These are phyloP conservation scores for Centropristis striata DNA, from an alignment of 2,113 vertebrate species.

Conservation along the genomic window DNA sequence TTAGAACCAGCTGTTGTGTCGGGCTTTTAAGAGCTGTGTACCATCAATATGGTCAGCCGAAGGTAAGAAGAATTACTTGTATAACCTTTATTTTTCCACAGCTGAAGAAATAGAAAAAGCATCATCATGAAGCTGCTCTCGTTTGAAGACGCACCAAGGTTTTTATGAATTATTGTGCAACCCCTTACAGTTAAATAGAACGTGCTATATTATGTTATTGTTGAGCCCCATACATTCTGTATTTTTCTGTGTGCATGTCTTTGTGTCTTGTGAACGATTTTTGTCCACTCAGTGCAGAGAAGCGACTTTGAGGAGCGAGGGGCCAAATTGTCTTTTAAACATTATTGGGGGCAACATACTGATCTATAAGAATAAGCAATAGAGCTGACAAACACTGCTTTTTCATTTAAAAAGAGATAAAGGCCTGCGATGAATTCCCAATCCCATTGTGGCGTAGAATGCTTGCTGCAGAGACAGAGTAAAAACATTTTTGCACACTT, in stretches of 20 bases:
- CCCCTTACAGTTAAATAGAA: background rate
- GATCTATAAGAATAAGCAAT: constrained; percentile 16
- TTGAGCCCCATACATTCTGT: background rate
- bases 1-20: background rate
- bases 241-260: background rate
- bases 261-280: background rate
- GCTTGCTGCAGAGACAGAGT: constrained; percentile 6
- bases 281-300: background rate
- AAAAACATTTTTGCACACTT: constrained; percentile 33
- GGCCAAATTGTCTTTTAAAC: constrained; percentile 15
- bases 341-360: background rate
- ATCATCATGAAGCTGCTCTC: background rate
- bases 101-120: background rate
- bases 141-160: background rate
- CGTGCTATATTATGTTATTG: too few species aligned
- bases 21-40: constrained; percentile 4
- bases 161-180: background rate
- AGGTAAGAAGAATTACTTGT: background rate
- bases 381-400: constrained; percentile 21
- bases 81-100: background rate
- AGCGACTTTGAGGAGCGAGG: background rate
- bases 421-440: background rate
- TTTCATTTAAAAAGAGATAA: constrained; percentile 39
- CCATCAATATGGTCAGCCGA: background rate
- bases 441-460: constrained; percentile 8